Conservation (phyloP, 2,888 invertebrate species). For the Andricus quercusramuli region DNA sequence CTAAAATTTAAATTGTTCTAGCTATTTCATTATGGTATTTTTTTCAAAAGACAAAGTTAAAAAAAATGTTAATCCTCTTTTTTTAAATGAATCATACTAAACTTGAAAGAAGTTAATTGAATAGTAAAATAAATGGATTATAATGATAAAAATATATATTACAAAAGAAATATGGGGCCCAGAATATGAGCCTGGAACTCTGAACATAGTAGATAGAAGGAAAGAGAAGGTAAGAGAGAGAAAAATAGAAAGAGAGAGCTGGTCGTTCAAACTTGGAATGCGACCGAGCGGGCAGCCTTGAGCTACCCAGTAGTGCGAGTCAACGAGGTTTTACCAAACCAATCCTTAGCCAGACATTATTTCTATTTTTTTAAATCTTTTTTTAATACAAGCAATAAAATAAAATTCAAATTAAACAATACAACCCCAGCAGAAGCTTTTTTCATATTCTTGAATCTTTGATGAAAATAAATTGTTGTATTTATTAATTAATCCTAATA, state of each 20-base stretch:
- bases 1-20: no score
- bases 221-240: not conserved
- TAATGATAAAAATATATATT: not conserved
- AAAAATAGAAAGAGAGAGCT: constrained; percentile 45
- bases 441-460: not conserved
- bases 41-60: no score
- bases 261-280: constrained; percentile 58
- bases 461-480: no score
- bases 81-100: not conserved
- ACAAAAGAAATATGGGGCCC: not conserved
- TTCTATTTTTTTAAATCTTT: not conserved
- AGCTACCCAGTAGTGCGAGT: constrained; percentile 59
- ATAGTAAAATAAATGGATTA: not conserved
- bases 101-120: not conserved
- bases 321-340: not conserved
- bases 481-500: not conserved
- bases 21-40: no score
- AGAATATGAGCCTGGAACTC: not conserved
- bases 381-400: not conserved
- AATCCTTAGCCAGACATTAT: not conserved
- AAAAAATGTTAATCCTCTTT: no score
- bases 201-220: not conserved
- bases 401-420: not conserved
- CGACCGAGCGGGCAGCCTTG: constrained; percentile 60
- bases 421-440: not conserved